Evolutionary conservation across 2,888 invertebrate genomes (phyloP).

Genomic region (Drosophila planitibia): DNA sequence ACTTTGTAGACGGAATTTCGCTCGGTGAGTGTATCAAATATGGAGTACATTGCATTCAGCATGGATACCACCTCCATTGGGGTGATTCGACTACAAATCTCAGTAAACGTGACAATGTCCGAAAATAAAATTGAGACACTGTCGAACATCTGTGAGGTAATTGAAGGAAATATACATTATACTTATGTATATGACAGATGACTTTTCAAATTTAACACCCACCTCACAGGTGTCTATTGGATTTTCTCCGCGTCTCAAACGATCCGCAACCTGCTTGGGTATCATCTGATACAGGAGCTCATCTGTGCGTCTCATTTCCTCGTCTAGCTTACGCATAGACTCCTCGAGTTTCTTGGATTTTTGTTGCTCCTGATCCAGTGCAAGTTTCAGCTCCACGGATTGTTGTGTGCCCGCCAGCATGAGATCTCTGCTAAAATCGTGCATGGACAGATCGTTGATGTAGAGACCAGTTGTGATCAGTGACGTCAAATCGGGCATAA

Average conservation of each 20-base stretch:
- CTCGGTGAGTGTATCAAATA: slow-evolving; percentile 97
- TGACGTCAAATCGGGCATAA: slow-evolving; percentile 97
- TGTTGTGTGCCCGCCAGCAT: slow-evolving; percentile 99
- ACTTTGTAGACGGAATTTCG: slow-evolving; percentile 98
- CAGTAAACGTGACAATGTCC: slow-evolving; percentile 98
- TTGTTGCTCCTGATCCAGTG: slow-evolving; percentile 97
- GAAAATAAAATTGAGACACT: slow-evolving; percentile 98
- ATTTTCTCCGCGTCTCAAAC: slow-evolving; percentile 96
- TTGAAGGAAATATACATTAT: not conserved
- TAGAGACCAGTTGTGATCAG: slow-evolving; percentile 96
- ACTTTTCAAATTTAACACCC: not conserved
- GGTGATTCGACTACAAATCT: slow-evolving; percentile 97
- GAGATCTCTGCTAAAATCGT: slow-evolving; percentile 98
- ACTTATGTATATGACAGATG: not conserved
- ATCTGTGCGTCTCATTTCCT: slow-evolving; percentile 98
- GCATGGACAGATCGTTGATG: slow-evolving; percentile 99
- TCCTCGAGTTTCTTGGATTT: slow-evolving; percentile 98
- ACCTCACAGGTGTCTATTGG: slow-evolving; percentile 99
- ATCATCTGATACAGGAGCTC: slow-evolving; percentile 99
- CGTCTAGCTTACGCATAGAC: slow-evolving; percentile 97
- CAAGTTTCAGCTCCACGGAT: slow-evolving; percentile 97
- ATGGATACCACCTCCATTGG: slow-evolving; percentile 99
- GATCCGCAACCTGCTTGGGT: slow-evolving; percentile 98
- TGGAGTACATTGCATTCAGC: slow-evolving; percentile 99
- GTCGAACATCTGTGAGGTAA: slow-evolving; percentile 93